Conservation (phyloP, 2,888 invertebrate species). For the Bombylius major region DNA sequence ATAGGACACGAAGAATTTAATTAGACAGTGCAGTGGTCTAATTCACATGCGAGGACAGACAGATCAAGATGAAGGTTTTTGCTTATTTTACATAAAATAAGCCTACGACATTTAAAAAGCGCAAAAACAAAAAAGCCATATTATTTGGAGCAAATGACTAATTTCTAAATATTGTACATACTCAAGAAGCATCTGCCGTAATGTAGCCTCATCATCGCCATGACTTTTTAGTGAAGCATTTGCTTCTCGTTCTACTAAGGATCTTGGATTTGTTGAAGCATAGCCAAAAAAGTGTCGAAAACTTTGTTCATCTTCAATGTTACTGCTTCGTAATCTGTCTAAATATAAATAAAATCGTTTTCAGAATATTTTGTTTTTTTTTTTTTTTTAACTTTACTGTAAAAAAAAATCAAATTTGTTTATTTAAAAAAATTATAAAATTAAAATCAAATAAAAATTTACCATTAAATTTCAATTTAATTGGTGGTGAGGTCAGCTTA, state of each 20-base stretch:
- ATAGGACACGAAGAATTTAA: too few species aligned
- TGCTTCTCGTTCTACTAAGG: conserved; percentile 34
- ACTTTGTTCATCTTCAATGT: conserved; percentile 33
- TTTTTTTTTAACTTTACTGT: too few species aligned
- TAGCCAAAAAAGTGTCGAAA: conserved; percentile 38
- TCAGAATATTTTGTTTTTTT: too few species aligned
- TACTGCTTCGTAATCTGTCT: conserved; percentile 31
- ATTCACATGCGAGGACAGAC: too few species aligned
- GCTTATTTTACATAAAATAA: too few species aligned
- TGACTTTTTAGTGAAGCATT: conserved; percentile 37
- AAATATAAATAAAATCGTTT: neutral
- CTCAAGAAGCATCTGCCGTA: conserved; percentile 92
- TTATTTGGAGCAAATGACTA: too few species aligned
- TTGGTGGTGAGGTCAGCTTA: conserved; percentile 40
- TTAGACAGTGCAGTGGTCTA: too few species aligned
- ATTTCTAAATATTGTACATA: conserved; percentile 38
- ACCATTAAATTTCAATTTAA: conserved; percentile 38
- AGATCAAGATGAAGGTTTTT: too few species aligned
- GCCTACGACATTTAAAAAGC: too few species aligned
- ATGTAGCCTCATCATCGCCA: conserved; percentile 79
- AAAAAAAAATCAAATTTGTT: neutral
- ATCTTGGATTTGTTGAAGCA: conserved; percentile 35
- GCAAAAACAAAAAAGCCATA: too few species aligned
- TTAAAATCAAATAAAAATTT: conserved; percentile 14
- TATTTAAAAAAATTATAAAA: neutral